A percentile compares a stretch with the other conserved stretches of the same genome.
Evolutionary conservation across 2,888 invertebrate genomes (phyloP).

Genomic region (Sclerodermus sp.): DNA sequence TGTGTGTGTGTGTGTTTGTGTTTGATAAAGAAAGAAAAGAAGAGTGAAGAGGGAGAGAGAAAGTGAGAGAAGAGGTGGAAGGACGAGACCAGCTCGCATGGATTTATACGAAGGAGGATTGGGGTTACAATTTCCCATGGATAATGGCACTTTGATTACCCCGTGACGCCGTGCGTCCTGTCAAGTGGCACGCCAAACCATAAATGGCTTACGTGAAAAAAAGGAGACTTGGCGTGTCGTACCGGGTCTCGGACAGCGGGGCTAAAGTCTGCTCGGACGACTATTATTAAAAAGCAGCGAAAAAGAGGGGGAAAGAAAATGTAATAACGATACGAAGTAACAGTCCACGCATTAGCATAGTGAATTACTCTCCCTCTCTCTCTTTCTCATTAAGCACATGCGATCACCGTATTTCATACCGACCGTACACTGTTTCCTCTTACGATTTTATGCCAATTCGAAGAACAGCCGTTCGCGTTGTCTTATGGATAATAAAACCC

Average conservation of each 20-base stretch:
- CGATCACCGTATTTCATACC: constrained; percentile 11
- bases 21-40: not conserved
- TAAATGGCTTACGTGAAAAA: constrained; percentile 38
- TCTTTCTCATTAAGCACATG: constrained; percentile 12
- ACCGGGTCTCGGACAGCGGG: not conserved
- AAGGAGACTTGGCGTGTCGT: constrained; percentile 10
- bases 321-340: not conserved
- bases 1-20: constrained; percentile 3
- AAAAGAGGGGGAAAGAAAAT: constrained; percentile 2
- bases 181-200: constrained; percentile 50
- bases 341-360: constrained; percentile 20
- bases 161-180: constrained; percentile 50
- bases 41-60: constrained; percentile 8
- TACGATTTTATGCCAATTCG: too few relatives aligned
- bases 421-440: not conserved
- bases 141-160: constrained; percentile 57
- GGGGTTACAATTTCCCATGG: constrained; percentile 54
- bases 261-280: not conserved
- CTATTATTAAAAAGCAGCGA: not conserved
- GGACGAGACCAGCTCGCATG: constrained; percentile 27
- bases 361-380: constrained; percentile 2
- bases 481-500: too few relatives aligned
- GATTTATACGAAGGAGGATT: constrained; percentile 30
- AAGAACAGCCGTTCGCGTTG: too few relatives aligned
- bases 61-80: constrained; percentile 21